These are phyloP conservation scores for Ophion slaviceki DNA, from an alignment of 2,888 invertebrate genomes.

Conservation along the genomic window DNA sequence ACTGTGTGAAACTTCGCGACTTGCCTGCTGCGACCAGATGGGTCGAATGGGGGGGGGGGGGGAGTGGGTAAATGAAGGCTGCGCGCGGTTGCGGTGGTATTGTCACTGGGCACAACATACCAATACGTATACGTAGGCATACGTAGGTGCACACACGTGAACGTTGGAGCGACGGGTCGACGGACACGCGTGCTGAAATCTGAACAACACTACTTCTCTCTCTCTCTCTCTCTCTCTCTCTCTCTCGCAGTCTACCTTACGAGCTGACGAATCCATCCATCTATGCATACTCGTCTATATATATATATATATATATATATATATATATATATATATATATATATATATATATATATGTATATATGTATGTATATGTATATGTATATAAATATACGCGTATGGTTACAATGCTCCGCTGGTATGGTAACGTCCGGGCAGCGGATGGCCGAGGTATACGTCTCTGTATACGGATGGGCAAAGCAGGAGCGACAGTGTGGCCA, in stretches of 20 bases:
- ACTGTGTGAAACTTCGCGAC: neutral
- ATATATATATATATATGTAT: no score
- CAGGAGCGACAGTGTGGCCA: constrained; percentile 59
- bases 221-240: constrained; percentile 29
- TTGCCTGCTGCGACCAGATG: no score
- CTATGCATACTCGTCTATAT: constrained; percentile 18
- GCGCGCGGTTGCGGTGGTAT: constrained; percentile 64
- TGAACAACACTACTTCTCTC: constrained; percentile 49
- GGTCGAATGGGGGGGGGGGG: neutral
- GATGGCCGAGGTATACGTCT: neutral
- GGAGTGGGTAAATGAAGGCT: constrained; percentile 44
- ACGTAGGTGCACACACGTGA: constrained; percentile 17
- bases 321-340: no score
- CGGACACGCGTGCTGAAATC: constrained; percentile 74
- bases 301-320: constrained; percentile 5
- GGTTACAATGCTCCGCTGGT: constrained; percentile 13
- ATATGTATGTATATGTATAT: no score
- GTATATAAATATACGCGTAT: neutral
- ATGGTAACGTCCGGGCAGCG: constrained; percentile 34
- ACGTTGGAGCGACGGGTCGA: constrained; percentile 50
- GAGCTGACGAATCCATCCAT: constrained; percentile 42
- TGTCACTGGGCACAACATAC: constrained; percentile 58
- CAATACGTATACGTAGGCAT: no score
- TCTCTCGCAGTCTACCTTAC: constrained; percentile 24
- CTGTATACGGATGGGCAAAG: constrained; percentile 41